Evolutionary conservation across 1,140 invertebrate species (phyloP).

Genomic region (Macrocentrus cingulum): DNA sequence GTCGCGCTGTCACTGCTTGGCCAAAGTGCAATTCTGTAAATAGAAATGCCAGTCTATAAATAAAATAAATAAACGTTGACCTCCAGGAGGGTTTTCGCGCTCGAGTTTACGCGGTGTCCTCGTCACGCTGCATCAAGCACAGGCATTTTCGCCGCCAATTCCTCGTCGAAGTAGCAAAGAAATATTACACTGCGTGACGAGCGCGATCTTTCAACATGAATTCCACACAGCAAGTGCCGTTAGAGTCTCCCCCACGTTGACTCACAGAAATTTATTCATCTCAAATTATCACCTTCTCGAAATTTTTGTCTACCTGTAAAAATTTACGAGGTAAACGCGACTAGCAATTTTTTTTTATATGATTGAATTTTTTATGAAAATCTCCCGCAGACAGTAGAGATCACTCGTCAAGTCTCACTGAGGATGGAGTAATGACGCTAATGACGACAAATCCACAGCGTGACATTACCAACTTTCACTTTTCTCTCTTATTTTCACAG

Average conservation of each 20-base stretch:
- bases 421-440: constrained; percentile 12
- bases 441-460: constrained; percentile 7
- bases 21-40: not conserved
- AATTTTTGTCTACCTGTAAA: no score
- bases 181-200: no score
- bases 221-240: no score
- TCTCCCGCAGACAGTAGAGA: not conserved
- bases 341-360: no score
- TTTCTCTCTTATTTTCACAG: not conserved
- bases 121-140: not conserved
- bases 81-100: not conserved
- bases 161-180: no score
- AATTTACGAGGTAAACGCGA: no score
- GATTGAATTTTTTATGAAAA: no score
- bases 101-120: not conserved
- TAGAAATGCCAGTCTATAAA: not conserved
- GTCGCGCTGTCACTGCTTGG: not conserved
- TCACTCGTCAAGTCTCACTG: not conserved
- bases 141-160: not conserved
- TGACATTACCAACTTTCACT: not conserved
- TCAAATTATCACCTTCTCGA: no score
- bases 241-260: no score
- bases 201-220: no score
- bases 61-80: constrained; percentile 5
- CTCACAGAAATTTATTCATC: no score